Evolutionary conservation across 2,797 vertebrate species (phyloP).

Genomic region (Cryptoprocta ferox): DNA sequence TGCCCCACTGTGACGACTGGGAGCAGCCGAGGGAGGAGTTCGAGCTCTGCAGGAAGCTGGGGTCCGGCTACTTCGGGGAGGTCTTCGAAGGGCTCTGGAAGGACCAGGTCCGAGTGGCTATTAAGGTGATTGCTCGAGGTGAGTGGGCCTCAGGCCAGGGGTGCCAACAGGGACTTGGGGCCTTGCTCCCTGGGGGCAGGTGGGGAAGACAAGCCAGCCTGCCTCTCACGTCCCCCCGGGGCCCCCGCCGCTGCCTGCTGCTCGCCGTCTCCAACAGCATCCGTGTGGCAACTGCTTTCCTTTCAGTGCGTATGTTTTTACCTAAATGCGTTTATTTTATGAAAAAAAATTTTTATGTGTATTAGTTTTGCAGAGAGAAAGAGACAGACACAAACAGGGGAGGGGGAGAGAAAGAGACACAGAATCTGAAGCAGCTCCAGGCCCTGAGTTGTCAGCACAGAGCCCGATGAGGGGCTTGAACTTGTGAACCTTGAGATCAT

Average conservation of each 20-base stretch:
- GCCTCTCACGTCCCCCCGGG: too few relatives aligned
- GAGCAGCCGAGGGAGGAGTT: slow-evolving; percentile 91
- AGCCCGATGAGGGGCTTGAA: too few relatives aligned
- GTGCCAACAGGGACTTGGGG: too few relatives aligned
- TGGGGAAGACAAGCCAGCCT: too few relatives aligned
- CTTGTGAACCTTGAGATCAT: too few relatives aligned
- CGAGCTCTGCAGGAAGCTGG: slow-evolving; percentile 86
- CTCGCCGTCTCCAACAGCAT: background rate
- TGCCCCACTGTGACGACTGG: slow-evolving; percentile 89
- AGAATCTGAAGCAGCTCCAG: too few relatives aligned
- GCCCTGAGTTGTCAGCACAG: too few relatives aligned
- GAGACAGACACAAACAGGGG: too few relatives aligned
- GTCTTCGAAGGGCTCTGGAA: slow-evolving; percentile 91
- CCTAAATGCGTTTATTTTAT: background rate
- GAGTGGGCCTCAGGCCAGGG: background rate
- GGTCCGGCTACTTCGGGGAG: slow-evolving; percentile 89
- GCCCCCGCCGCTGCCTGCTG: background rate
- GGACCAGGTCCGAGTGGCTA: slow-evolving; percentile 88
- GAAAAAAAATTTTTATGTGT: too few relatives aligned
- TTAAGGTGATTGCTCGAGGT: slow-evolving; percentile 83
- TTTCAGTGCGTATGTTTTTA: background rate
- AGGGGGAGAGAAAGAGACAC: too few relatives aligned
- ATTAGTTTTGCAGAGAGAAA: too few relatives aligned
- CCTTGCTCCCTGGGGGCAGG: background rate
- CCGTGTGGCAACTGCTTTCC: background rate